Evolutionary conservation across 2,888 invertebrate species (phyloP).

Genomic region (Leptopterna dolabrata): DNA sequence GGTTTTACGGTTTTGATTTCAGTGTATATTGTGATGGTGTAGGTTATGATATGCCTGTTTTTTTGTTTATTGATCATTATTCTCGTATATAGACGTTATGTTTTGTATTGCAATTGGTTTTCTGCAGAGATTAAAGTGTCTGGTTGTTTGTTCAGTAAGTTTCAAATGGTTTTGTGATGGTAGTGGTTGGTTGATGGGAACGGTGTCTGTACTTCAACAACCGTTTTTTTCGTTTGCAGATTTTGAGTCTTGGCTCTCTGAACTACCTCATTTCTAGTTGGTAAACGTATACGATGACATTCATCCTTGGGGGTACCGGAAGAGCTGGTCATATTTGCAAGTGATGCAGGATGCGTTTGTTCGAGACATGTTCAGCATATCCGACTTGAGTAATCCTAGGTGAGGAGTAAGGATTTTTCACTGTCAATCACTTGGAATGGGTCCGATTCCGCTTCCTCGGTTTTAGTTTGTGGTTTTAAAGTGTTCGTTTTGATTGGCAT

Average conservation of each 20-base stretch:
- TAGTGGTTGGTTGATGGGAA: background rate
- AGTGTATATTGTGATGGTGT: background rate
- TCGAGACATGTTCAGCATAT: slow-evolving; percentile 63
- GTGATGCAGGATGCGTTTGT: slow-evolving; percentile 63
- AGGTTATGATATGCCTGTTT: slow-evolving; percentile 7
- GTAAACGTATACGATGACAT: background rate
- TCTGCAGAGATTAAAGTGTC: background rate
- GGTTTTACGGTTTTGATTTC: background rate
- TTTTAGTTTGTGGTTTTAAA: too few species aligned
- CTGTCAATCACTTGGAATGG: background rate
- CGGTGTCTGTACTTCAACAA: background rate
- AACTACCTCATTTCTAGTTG: background rate
- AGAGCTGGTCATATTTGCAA: slow-evolving; percentile 38
- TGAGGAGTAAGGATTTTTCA: slow-evolving; percentile 22
- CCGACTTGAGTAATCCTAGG: slow-evolving; percentile 61
- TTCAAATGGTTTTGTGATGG: background rate
- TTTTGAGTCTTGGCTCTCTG: background rate
- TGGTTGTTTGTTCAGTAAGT: background rate
- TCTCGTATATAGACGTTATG: background rate
- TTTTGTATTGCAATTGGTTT: background rate
- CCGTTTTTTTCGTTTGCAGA: slow-evolving; percentile 19
- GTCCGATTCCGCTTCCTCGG: too few species aligned
- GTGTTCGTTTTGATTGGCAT: too few species aligned
- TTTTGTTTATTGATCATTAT: background rate
- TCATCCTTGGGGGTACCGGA: background rate